A percentile compares a stretch with the other conserved stretches of the same genome.
These are phyloP conservation scores for Cecidostiba fungosa DNA, from an alignment of 2,888 invertebrate genomes.

Conservation along the genomic window DNA sequence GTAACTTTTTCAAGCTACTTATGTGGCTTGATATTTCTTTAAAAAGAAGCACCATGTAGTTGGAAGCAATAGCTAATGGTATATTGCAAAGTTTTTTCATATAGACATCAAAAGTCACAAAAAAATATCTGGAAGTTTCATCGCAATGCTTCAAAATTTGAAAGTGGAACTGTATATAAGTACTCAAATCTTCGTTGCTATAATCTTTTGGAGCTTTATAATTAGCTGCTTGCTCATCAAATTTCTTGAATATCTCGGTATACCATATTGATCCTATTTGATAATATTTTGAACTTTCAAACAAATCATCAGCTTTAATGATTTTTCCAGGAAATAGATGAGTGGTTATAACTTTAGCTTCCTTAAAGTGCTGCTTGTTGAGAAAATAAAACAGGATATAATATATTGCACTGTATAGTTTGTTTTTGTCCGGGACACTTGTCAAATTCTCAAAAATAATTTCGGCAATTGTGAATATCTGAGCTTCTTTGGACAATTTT, in stretches of 20 bases:
- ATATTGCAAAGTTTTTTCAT: slow-evolving; percentile 44
- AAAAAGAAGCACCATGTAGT: slow-evolving; percentile 41
- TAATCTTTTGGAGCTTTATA: neutral
- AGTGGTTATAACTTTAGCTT: slow-evolving; percentile 69
- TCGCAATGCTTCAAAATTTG: slow-evolving; percentile 48
- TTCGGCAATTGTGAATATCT: slow-evolving; percentile 67
- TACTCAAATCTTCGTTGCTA: slow-evolving; percentile 33
- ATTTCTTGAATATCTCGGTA: slow-evolving; percentile 53
- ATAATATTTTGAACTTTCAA: slow-evolving; percentile 49
- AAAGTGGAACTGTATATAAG: slow-evolving; percentile 47
- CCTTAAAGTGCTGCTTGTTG: slow-evolving; percentile 66
- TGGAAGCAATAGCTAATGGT: slow-evolving; percentile 26
- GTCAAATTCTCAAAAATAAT: slow-evolving; percentile 65
- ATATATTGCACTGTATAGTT: slow-evolving; percentile 71
- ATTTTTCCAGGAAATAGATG: slow-evolving; percentile 66
- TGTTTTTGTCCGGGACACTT: slow-evolving; percentile 66
- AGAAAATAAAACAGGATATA: slow-evolving; percentile 71
- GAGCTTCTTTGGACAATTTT: slow-evolving; percentile 62
- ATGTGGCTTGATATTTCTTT: slow-evolving; percentile 45
- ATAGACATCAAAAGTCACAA: slow-evolving; percentile 42
- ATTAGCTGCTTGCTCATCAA: slow-evolving; percentile 42
- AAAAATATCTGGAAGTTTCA: slow-evolving; percentile 33
- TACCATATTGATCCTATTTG: slow-evolving; percentile 69
- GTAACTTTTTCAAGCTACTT: slow-evolving; percentile 20
- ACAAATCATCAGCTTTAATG: slow-evolving; percentile 5